Conservation (phyloP, 2,888 invertebrate genomes). For the Drosophila demipolita region DNA sequence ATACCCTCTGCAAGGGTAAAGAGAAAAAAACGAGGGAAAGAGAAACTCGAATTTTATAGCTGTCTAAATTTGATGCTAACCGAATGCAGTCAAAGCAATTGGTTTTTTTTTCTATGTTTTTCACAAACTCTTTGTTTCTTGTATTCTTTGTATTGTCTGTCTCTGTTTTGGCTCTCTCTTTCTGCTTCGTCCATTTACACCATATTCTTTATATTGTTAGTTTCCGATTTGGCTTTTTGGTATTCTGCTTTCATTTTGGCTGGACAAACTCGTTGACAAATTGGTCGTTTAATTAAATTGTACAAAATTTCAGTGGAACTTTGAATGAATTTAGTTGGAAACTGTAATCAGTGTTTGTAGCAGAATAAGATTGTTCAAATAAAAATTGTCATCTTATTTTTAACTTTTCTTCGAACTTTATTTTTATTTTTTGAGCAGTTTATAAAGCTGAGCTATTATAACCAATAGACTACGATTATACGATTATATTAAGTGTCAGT, state of each 20-base stretch:
- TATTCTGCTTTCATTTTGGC: not conserved
- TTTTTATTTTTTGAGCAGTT: not conserved
- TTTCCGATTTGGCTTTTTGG: not conserved
- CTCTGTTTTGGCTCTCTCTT: not conserved
- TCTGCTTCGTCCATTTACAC: not conserved
- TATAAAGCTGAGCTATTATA: not conserved
- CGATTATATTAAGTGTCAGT: not conserved
- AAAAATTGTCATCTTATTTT: not conserved
- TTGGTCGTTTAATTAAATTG: not conserved
- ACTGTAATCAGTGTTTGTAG: not conserved
- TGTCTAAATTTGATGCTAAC: conserved; percentile 34
- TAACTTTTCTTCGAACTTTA: not conserved
- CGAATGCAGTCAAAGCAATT: conserved; percentile 53
- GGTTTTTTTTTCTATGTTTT: conserved; percentile 6
- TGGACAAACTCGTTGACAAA: not conserved
- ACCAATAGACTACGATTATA: too few species aligned
- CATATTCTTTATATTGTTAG: not conserved
- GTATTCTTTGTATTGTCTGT: conserved; percentile 18
- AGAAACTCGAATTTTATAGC: conserved; percentile 22
- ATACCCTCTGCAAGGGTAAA: not conserved
- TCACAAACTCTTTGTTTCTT: not conserved
- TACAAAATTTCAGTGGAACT: not conserved
- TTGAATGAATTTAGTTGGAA: not conserved
- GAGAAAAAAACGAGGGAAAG: conserved; percentile 10
- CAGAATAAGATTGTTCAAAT: not conserved